Percentiles rank a stretch among this genome's conserved stretches.
Conservation (phyloP, 1,140 invertebrate species). For the Asobara japonica region DNA sequence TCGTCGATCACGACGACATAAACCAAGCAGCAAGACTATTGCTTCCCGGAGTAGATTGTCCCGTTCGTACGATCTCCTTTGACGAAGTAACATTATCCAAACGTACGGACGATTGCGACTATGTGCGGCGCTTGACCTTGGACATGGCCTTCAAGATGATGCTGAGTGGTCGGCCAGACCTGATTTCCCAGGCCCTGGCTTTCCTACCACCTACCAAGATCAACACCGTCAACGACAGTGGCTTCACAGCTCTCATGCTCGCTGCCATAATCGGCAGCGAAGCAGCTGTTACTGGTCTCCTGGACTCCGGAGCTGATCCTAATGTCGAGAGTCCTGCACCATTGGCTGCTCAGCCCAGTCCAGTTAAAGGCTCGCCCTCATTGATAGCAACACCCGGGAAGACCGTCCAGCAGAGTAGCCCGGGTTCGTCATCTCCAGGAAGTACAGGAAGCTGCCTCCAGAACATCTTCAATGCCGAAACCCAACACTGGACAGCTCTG, state of each 20-base stretch:
- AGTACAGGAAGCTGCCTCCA: background rate
- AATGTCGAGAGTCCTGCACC: conserved; percentile 75
- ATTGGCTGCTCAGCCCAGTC: conserved; percentile 43
- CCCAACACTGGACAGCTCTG: conserved; percentile 81
- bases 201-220: conserved; percentile 78
- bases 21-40: conserved; percentile 86
- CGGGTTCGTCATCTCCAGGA: background rate
- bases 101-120: conserved; percentile 69
- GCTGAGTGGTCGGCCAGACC: conserved; percentile 77
- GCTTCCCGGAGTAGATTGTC: conserved; percentile 88
- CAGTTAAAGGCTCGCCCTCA: conserved; percentile 39
- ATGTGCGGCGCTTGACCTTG: conserved; percentile 73
- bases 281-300: conserved; percentile 73
- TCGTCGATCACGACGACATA: conserved; percentile 87
- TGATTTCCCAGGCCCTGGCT: conserved; percentile 80
- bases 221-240: conserved; percentile 82
- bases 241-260: conserved; percentile 84
- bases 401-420: too few species aligned
- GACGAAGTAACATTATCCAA: conserved; percentile 65
- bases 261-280: conserved; percentile 84
- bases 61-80: conserved; percentile 75
- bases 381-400: conserved; percentile 35
- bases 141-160: conserved; percentile 85
- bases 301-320: conserved; percentile 82
- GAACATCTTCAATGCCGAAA: conserved; percentile 72